A percentile compares a stretch with the other conserved stretches of the same genome.
phyloP scores from a whole-genome alignment of 2,797 vertebrate genomes.

The Gouania willdenowi region DNA sequence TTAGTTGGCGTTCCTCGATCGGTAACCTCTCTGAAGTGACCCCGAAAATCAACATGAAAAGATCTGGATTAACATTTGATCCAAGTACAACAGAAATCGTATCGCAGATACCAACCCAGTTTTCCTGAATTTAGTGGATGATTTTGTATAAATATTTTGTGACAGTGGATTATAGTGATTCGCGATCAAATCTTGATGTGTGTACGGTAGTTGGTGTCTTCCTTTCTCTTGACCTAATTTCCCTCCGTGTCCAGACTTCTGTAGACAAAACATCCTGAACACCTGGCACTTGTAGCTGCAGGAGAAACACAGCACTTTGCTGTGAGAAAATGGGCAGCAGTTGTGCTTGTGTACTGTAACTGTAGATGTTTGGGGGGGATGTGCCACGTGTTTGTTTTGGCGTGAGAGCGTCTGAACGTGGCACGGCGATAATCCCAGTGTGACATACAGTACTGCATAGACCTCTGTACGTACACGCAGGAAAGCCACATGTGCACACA shows the following conservation, averaged over 20 bases:
- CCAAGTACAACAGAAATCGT: too few relatives aligned
- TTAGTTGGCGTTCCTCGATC: too few relatives aligned
- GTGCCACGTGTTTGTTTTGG: constrained; percentile 11
- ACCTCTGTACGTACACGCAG: constrained; percentile 13
- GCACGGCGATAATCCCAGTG: constrained; percentile 7
- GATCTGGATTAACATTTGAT: too few relatives aligned
- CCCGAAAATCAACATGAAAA: too few relatives aligned
- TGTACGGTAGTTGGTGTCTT: too few relatives aligned
- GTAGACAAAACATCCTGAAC: neutral
- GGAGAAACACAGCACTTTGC: neutral
- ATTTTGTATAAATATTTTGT: too few relatives aligned
- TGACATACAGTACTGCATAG: neutral
- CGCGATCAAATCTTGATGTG: too few relatives aligned
- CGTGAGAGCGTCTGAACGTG: neutral
- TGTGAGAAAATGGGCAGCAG: neutral
- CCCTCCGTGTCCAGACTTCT: neutral
- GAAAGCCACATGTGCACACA: constrained; percentile 7
- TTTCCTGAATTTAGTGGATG: too few relatives aligned
- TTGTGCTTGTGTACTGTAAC: neutral
- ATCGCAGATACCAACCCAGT: too few relatives aligned
- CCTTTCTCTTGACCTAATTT: neutral
- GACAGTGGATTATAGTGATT: too few relatives aligned
- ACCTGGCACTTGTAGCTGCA: neutral
- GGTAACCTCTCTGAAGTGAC: too few relatives aligned
- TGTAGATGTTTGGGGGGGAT: neutral